Evolutionary conservation across 2,888 invertebrate species (phyloP), one percentile per base, ranked within the genome.

Genomic region (Metallyticus violacea): DNA sequence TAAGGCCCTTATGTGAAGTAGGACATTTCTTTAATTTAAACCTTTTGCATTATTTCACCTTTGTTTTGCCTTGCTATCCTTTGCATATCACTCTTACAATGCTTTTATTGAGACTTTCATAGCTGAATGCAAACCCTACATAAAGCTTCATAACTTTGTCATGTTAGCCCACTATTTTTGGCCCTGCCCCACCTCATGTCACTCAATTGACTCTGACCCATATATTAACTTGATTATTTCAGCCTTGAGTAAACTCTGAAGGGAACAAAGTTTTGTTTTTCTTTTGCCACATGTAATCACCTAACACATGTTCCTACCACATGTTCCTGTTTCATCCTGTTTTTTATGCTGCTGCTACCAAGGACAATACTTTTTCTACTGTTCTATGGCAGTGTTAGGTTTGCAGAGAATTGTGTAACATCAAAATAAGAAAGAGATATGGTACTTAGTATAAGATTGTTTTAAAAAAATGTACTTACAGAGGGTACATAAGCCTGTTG

Each of bases 191-290:
- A 15, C 22, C 15, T 62, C n/a, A n/a, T n/a, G n/a, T 29, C 40
- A 62, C 22, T 83, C 28, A 83, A 83, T n/a, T 83, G 27, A n/a
- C 28, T 83, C 7, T 83, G 83, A 83, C 83, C 83, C 77, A 83
- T 28, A 77, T 83, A 77, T 83, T 83, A 29, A 83, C 6, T 7
- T 79, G 77, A 81, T 81, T 86, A 30, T 27, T 76, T 81, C 81
- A 81, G 77, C 86, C 77, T 80, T 79, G 80, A 85, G 26, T 40
- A 40, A 85, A 25, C n/a, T 76, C 22, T 79, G 80, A 79, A 78
- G 25, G 27, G 62, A 30, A 40, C 30, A 30, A 30, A 6, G 30
- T 30, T 62, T 62, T 62, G 40, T 62, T 62, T 62, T 62, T 62
- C 40, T 7, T 15, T 62, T 9, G 40, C 40, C 40, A 62, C 40